These are phyloP conservation scores for Telenomus remus DNA, from an alignment of 1,140 invertebrate species.

Conservation along the genomic window DNA sequence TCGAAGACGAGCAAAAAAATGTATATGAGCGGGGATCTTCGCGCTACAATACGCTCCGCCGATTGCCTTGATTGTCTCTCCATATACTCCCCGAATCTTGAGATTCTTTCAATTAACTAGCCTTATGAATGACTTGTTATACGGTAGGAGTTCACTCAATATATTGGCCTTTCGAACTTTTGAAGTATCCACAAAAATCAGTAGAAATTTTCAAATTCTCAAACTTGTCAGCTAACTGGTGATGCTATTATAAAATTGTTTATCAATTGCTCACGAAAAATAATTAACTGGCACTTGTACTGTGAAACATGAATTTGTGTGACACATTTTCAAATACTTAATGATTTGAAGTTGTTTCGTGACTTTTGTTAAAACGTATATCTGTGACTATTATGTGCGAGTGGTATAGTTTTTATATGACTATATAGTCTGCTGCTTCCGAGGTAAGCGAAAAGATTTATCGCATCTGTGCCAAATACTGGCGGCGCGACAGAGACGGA, in stretches of 20 bases:
- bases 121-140: slow-evolving; percentile 42
- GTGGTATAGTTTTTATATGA: slow-evolving; percentile 52
- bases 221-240: no score
- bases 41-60: slow-evolving; percentile 48
- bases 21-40: slow-evolving; percentile 22
- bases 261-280: no score
- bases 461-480: slow-evolving; percentile 57
- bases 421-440: slow-evolving; percentile 62
- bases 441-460: slow-evolving; percentile 71
- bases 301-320: no score
- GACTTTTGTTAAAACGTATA: no score
- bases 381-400: slow-evolving; percentile 1
- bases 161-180: slow-evolving; percentile 21
- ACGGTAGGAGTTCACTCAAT: slow-evolving; percentile 30
- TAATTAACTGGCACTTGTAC: no score
- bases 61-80: slow-evolving; percentile 55
- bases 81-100: slow-evolving; percentile 35
- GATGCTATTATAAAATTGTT: no score
- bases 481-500: slow-evolving; percentile 38
- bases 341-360: no score
- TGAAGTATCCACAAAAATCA: no score
- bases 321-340: no score
- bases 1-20: slow-evolving; percentile 37
- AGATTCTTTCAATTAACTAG: slow-evolving; percentile 55
- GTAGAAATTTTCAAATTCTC: no score